Evolutionary conservation across 2,113 vertebrate genomes (phyloP).

Genomic region (Monarcha castaneiventris): DNA sequence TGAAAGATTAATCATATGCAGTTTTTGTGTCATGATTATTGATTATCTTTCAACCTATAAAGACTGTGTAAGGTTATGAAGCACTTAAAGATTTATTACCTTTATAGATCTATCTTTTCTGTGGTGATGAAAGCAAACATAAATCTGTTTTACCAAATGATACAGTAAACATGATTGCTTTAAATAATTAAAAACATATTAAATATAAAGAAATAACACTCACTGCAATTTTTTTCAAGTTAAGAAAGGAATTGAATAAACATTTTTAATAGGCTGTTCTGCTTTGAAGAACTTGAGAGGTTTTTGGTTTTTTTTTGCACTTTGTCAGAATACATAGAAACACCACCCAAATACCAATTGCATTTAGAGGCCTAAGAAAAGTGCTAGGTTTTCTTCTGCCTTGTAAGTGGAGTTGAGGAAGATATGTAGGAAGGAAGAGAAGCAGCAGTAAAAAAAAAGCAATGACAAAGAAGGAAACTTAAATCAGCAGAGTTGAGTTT

Average conservation of each 20-base stretch:
- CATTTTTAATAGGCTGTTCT: background rate
- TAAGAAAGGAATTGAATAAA: background rate
- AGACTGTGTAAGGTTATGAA: constrained; percentile 69
- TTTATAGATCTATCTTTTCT: constrained; percentile 68
- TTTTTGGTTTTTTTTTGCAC: background rate
- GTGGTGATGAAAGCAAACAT: constrained; percentile 58
- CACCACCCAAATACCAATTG: background rate
- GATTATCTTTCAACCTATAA: constrained; percentile 73
- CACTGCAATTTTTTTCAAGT: background rate
- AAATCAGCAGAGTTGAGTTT: background rate
- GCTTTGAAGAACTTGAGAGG: background rate
- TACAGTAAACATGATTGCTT: constrained; percentile 25
- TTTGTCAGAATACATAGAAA: background rate
- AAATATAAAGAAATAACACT: constrained; percentile 2
- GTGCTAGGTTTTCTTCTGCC: background rate
- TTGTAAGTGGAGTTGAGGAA: background rate
- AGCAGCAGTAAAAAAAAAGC: background rate
- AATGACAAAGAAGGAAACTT: background rate
- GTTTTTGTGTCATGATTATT: constrained; percentile 71
- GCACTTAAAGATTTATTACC: constrained; percentile 73
- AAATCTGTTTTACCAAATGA: constrained; percentile 63
- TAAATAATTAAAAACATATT: constrained; percentile 54
- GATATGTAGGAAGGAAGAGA: background rate
- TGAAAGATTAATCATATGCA: constrained; percentile 64
- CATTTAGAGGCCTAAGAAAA: background rate